These are phyloP conservation scores for Trachymyrmex septentrionalis DNA, from an alignment of 1,140 invertebrate species.

Conservation along the genomic window DNA sequence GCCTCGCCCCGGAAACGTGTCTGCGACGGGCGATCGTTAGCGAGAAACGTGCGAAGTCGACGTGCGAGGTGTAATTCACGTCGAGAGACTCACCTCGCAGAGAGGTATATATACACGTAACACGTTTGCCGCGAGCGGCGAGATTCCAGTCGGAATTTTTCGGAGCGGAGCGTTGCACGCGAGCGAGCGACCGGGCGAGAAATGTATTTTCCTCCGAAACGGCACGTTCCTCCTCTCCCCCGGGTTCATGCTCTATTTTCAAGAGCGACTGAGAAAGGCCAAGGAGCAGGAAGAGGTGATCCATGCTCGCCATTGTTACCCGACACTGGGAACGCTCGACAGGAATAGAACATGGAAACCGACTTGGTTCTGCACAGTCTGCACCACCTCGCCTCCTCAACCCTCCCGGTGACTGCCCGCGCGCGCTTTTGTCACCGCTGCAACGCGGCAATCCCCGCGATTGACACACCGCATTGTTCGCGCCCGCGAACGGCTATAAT, in stretches of 20 bases:
- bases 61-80: background rate
- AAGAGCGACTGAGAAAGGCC: constrained; percentile 57
- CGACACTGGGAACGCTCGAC: constrained; percentile 63
- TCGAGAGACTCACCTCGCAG: background rate
- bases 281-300: constrained; percentile 65
- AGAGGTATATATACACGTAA: background rate
- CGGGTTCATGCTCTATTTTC: constrained; percentile 49
- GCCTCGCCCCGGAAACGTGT: constrained; percentile 44
- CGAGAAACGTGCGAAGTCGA: constrained; percentile 25
- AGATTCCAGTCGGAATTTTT: constrained; percentile 18
- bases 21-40: constrained; percentile 31
- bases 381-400: background rate
- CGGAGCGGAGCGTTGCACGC: constrained; percentile 21
- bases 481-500: constrained; percentile 53
- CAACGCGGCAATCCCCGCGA: constrained; percentile 34
- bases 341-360: constrained; percentile 65
- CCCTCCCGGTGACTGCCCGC: background rate
- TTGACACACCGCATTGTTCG: constrained; percentile 63
- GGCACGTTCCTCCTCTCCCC: constrained; percentile 48
- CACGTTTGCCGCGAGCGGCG: constrained; percentile 18
- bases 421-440: constrained; percentile 49
- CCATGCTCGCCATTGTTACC: constrained; percentile 60
- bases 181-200: constrained; percentile 12
- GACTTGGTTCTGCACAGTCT: constrained; percentile 6
- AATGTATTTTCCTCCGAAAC: constrained; percentile 47